Conservation (phyloP, 2,888 invertebrate genomes). For the Noctua comes region DNA sequence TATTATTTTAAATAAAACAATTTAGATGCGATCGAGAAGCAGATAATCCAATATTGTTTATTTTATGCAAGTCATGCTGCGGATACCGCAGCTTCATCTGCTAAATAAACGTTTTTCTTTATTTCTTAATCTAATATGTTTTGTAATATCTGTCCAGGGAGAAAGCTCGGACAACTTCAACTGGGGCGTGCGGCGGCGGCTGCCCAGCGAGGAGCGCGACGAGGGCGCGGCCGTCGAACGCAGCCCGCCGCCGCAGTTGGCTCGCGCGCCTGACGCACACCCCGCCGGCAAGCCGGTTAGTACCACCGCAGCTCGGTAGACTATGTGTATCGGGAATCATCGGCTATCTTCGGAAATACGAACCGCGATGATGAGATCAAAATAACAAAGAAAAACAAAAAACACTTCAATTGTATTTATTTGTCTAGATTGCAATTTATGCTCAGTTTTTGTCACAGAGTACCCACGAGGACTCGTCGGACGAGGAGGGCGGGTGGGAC, state of each 20-base stretch:
- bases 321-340: too few species aligned
- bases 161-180: constrained; percentile 99
- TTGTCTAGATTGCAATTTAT: background rate
- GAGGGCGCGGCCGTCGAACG: constrained; percentile 75
- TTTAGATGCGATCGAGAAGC: background rate
- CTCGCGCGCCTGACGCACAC: constrained; percentile 70
- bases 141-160: constrained; percentile 89
- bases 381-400: too few species aligned
- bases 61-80: background rate
- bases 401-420: background rate
- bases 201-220: constrained; percentile 93
- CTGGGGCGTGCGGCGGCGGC: constrained; percentile 97
- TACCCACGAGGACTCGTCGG: constrained; percentile 84
- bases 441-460: constrained; percentile 63
- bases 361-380: too few species aligned
- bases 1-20: background rate
- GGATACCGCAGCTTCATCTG: background rate
- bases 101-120: background rate
- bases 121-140: background rate
- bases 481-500: constrained; percentile 91
- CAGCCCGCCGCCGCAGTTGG: constrained; percentile 77
- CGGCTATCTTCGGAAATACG: too few species aligned
- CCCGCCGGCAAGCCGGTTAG: constrained; percentile 75
- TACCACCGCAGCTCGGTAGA: background rate
- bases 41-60: background rate